phyloP scores from a whole-genome alignment of 2,888 invertebrate species.

The Meloe dianella region DNA sequence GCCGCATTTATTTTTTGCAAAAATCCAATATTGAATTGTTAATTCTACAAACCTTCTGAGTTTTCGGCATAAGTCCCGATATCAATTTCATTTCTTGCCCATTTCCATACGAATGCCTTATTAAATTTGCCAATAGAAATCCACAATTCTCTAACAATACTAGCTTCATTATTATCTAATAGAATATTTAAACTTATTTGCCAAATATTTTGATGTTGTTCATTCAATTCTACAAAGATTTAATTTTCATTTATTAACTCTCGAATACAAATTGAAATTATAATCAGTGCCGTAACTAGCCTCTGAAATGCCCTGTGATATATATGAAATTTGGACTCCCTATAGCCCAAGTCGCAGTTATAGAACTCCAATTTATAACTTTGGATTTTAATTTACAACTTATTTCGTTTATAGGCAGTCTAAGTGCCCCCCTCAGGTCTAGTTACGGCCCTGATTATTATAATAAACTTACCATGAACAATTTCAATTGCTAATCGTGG shows the following conservation, averaged over 20 bases:
- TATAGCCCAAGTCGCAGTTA: too few relatives aligned
- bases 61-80: conserved; percentile 30
- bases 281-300: too few relatives aligned
- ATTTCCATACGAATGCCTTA: conserved; percentile 42
- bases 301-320: too few relatives aligned
- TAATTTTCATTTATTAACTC: not conserved
- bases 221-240: conserved; percentile 35
- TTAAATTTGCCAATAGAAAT: conserved; percentile 61
- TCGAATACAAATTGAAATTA: not conserved
- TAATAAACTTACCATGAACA: conserved; percentile 49
- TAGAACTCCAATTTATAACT: too few relatives aligned
- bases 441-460: conserved; percentile 36
- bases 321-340: too few relatives aligned
- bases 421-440: too few relatives aligned
- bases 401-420: too few relatives aligned
- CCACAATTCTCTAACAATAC: conserved; percentile 63
- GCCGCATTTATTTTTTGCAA: too few relatives aligned
- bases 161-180: conserved; percentile 62
- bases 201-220: conserved; percentile 54
- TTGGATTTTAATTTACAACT: too few relatives aligned
- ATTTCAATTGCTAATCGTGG: conserved; percentile 50
- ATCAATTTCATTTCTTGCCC: conserved; percentile 11
- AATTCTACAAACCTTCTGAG: conserved; percentile 32
- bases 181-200: conserved; percentile 52
- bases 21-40: not conserved